Base-by-base conservation (phyloP, 1,140 invertebrate genomes). In the Tetragonula clypearis region DNA sequence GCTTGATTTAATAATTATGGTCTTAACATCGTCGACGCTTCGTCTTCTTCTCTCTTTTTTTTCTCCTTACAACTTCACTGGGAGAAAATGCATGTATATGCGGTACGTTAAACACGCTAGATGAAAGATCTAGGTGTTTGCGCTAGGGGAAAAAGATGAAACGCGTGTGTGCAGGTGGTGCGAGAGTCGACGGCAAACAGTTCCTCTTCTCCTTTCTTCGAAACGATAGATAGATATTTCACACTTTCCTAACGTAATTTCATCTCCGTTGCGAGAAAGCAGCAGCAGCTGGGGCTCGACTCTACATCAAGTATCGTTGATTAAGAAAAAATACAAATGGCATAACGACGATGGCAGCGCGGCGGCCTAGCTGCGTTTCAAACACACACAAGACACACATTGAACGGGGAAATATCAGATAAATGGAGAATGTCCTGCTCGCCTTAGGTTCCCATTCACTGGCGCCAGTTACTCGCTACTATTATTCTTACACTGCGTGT, bases 401-500 rank as follows among this genome's bases (percentile, higher is more conserved):
- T 3, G 3, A 23, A 35, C 19, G 14, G 19, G 58, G 15, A 62
- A 81, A 62, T 23, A 23, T 58, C 65, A n/a, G n/a, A 78, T 66
- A 9, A 26, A 58, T 26, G 5, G 23, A 15, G 3, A 68, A 77
- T 53, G 49, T 53, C 19, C 12, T n/a, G n/a, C n/a, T 49, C 9
- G 30, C 19, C 12, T 58, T 15, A 72, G 4, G 17, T 49, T 35
- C 14, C 14, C 21, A 12, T 69, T 78, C 65, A 78, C 74, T 78
- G 5, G 11, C 17, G 19, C 17, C 49, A 56, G 62, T 56, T 58
- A 55, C 56, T 84, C 35, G 62, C 76, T 77, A n/a, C 49, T 79
- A n/a, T n/a, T 21, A n/a, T 84, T 69, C 53, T 55, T 53, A 56
- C 75, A 84, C 65, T 60, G 55, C n/a, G 71, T 69, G n/a, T 71